Base-by-base conservation (phyloP, 1,140 invertebrate species). In the Potamilus streckersoni region DNA sequence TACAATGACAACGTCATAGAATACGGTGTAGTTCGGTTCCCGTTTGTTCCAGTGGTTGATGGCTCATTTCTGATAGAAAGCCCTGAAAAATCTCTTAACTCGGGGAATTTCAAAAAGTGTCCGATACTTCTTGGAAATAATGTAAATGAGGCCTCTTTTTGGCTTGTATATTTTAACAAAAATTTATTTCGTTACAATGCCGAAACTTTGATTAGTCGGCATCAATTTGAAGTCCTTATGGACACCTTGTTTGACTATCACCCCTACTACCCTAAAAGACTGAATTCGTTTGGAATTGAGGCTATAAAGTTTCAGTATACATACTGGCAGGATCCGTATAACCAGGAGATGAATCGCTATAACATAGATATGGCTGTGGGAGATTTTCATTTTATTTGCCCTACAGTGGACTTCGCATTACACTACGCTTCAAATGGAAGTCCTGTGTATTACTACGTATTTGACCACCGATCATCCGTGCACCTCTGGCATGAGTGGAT, bases 401-500 rank as follows among this genome's bases (percentile, higher is more conserved):
- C 95, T 84, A 95, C 98, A 56, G 97, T 98, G 88, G 95, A 98
- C 85, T 96, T 97, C 84, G 96, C 96, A 2, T 93, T 95, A 82
- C 91, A 94, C 27, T 98, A 98, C 86, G 94, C 97, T 4, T 93
- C 95, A 80, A 94, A 94, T 23, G 95, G 95, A 6, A 95, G 94
- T 86, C 79, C 81, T 64, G 86, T 89, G 16, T 99, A 96, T 90
- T 97, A 96, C 92, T 99, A 99, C 89, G 96, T 96, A 86, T 99
- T 96, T 89, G 96, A 94, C 76, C 96, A 98, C 85, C 93, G 96
- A 78, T 96, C 95, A 27, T 81, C 85, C 14, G 79, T 93, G 72
- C 96, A 95, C 87, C 95, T 94, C 0, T 99, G 97, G 97, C 97
- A 97, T 1, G 93, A 93, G 67, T 99, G 97, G 97, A 96, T 97